Conservation (phyloP, 2,888 invertebrate genomes). For the Blastobasis lacticolella region DNA sequence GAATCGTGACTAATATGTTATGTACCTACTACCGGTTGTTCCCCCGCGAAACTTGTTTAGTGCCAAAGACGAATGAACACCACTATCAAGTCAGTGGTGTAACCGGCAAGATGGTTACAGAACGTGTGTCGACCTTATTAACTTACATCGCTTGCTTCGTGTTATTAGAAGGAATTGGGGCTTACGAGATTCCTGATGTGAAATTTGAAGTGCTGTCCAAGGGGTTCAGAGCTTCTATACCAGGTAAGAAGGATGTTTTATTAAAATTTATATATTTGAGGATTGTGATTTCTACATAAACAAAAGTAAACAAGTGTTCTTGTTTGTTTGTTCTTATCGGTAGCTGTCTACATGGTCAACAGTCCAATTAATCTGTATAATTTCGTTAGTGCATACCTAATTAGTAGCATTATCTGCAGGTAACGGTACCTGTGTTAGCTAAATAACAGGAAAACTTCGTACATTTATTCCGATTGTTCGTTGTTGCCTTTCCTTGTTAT, state of each 20-base stretch:
- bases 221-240: conserved; percentile 75
- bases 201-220: conserved; percentile 71
- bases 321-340: not conserved
- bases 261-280: not conserved
- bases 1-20: too few species aligned
- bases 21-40: too few species aligned
- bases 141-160: not conserved
- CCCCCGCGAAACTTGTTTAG: too few species aligned
- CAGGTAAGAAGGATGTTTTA: conserved; percentile 49
- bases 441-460: too few species aligned
- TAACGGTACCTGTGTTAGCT: not conserved
- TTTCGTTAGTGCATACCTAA: not conserved
- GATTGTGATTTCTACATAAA: not conserved
- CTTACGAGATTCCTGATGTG: conserved; percentile 54
- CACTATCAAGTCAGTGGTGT: too few species aligned
- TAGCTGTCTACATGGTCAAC: not conserved
- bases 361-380: not conserved
- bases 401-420: not conserved
- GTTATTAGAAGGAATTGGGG: conserved; percentile 8
- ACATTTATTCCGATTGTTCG: too few species aligned
- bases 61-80: too few species aligned
- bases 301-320: not conserved
- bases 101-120: too few species aligned
- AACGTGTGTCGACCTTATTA: too few species aligned
- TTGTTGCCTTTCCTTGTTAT: too few species aligned